Percentiles rank a stretch among this genome's conserved stretches.
These are phyloP conservation scores for Monoplex corrugatus DNA, from an alignment of 2,888 invertebrate genomes.

Conservation along the genomic window DNA sequence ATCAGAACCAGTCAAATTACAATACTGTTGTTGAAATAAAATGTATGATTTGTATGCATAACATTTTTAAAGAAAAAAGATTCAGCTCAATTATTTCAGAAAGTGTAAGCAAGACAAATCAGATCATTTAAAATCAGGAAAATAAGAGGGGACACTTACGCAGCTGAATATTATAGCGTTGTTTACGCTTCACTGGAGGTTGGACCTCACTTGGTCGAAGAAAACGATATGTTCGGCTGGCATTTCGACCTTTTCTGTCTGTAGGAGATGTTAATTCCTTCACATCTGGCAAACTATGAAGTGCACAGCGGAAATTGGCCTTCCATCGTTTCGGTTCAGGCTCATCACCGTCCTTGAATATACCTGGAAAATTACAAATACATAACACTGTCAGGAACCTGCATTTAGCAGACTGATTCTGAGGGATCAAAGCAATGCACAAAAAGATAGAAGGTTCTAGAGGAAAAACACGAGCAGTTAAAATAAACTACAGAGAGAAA, in stretches of 20 bases:
- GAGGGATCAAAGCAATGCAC: too few species aligned
- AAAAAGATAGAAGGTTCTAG: too few species aligned
- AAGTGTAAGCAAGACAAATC: too few species aligned
- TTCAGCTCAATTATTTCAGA: too few species aligned
- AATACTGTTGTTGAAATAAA: too few species aligned
- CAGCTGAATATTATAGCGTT: conserved; percentile 38
- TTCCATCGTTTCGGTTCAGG: conserved; percentile 74
- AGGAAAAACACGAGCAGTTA: too few species aligned
- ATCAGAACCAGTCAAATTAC: too few species aligned
- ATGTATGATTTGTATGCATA: too few species aligned
- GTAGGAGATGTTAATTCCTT: conserved; percentile 66
- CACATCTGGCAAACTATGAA: conserved; percentile 78
- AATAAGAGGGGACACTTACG: not conserved
- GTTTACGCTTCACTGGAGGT: conserved; percentile 46
- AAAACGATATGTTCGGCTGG: conserved; percentile 75
- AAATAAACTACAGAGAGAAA: too few species aligned
- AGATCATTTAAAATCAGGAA: not conserved
- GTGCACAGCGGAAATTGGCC: conserved; percentile 80
- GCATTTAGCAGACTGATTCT: too few species aligned
- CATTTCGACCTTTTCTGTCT: conserved; percentile 72
- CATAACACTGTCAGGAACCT: too few species aligned
- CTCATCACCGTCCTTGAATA: conserved; percentile 67
- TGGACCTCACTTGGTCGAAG: conserved; percentile 60
- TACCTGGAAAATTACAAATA: conserved; percentile 62
- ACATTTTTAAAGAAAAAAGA: too few species aligned